Base-by-base conservation (phyloP, 2,113 vertebrate species). In the Opisthocomus hoazin region DNA sequence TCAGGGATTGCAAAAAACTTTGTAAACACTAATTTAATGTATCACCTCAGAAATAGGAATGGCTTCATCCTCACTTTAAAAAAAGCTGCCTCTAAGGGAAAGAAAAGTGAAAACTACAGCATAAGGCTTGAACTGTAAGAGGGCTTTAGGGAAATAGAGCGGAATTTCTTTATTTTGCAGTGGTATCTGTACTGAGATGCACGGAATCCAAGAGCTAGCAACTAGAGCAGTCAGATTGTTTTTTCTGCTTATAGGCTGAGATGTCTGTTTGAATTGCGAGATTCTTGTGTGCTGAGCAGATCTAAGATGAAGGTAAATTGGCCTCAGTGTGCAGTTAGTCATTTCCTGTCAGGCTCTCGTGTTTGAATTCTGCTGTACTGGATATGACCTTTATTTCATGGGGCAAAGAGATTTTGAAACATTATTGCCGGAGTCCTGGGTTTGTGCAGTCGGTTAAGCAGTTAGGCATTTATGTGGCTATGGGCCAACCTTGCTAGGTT, bases 311-410 rank as follows among this genome's bases (percentile, higher is more conserved):
- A 97, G 95, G 94, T 95, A 15, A 75, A 32, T 68, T 89, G 69
- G 91, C 94, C 74, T 60, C 81, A 68, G 87, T 11, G 77, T 75
- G 53, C 88, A 78, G 39, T 96, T 95, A 95, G 96, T 96, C 79
- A 93, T 93, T 96, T 97, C 93, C 94, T 96, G 93, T 92, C 92
- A 39, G 9, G 74, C 91, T 86, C 84, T 84, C 86, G 29, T 60
- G 79, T 75, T 86, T 80, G 71, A 96, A 60, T 78, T 90, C 69
- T 69, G 18, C 29, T 71, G 64, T 71, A 46, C 80, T 90, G 70
- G n/a, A 12, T 60, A 9, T 79, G 91, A 96, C 91, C 94, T 87
- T 91, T 87, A 92, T 91, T 89, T 94, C 65, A 53, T 37, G 93
- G 91, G 80, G 71, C 88, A 92, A 81, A 90, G 79, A 58, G 88